These are phyloP conservation scores for Sitobion miscanthi DNA, from an alignment of 1,140 invertebrate genomes.

Conservation along the genomic window DNA sequence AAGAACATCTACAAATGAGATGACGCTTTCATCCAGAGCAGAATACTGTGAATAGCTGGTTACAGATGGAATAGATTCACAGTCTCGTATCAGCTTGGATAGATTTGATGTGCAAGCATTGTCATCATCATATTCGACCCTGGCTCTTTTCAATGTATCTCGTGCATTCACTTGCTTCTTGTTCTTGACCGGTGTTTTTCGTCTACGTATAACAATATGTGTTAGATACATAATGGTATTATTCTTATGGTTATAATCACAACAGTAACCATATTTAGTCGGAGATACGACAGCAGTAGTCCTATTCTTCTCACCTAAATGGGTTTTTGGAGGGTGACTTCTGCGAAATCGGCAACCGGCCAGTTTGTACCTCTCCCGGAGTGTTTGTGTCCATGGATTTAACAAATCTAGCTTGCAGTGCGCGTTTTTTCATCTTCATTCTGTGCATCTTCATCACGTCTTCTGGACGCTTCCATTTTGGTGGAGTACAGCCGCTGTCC, in stretches of 20 bases:
- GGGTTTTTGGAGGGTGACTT: slow-evolving; percentile 36
- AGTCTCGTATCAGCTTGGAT: slow-evolving; percentile 15
- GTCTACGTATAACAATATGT: neutral
- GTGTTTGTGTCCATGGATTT: slow-evolving; percentile 57
- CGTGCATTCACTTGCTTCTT: neutral
- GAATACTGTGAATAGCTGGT: neutral
- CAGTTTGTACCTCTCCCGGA: neutral
- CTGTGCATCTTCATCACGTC: slow-evolving; percentile 74
- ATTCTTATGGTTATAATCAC: neutral
- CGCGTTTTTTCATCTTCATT: slow-evolving; percentile 73
- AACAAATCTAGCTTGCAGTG: slow-evolving; percentile 71
- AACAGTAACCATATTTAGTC: neutral
- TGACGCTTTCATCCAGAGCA: slow-evolving; percentile 46
- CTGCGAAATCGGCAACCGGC: neutral
- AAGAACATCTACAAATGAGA: slow-evolving; percentile 34
- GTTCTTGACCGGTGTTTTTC: slow-evolving; percentile 46
- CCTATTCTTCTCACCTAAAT: neutral
- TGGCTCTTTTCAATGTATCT: slow-evolving; percentile 1
- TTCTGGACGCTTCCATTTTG: slow-evolving; percentile 69
- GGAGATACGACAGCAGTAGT: neutral
- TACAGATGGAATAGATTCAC: slow-evolving; percentile 19
- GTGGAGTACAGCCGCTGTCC: slow-evolving; percentile 57
- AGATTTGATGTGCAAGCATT: slow-evolving; percentile 43
- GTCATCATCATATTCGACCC: slow-evolving; percentile 30
- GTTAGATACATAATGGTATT: neutral